A percentile compares a stretch with the other conserved stretches of the same genome.
These are phyloP conservation scores for Proales similis DNA, from an alignment of 1,140 invertebrate species.

Conservation along the genomic window DNA sequence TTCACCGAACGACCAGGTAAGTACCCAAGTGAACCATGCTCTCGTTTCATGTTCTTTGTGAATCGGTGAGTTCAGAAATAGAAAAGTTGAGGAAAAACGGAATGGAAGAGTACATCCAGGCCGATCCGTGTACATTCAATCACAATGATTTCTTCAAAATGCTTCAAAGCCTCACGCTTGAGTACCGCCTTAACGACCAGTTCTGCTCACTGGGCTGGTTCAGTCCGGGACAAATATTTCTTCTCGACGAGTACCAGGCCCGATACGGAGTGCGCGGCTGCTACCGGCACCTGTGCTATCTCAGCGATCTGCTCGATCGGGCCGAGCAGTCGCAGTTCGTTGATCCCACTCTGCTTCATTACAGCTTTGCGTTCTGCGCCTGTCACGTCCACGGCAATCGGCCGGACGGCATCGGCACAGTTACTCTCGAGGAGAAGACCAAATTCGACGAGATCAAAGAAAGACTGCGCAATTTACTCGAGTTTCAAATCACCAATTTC, in stretches of 20 bases:
- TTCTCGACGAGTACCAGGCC: conserved; percentile 95
- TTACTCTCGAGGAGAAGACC: conserved; percentile 92
- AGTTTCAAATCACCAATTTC: conserved; percentile 98
- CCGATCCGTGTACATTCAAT: conserved; percentile 91
- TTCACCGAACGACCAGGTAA: conserved; percentile 22
- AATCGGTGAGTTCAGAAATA: conserved; percentile 68
- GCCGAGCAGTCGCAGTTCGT: conserved; percentile 90
- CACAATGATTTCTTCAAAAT: conserved; percentile 83
- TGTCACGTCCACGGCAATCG: conserved; percentile 68
- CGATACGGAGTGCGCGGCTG: conserved; percentile 92
- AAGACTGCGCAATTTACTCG: conserved; percentile 76
- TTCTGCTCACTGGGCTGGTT: conserved; percentile 99
- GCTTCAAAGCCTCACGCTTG: conserved; percentile 81
- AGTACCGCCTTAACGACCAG: conserved; percentile 89
- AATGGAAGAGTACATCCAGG: conserved; percentile 97
- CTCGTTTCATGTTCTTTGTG: conserved; percentile 74
- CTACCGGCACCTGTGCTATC: conserved; percentile 86
- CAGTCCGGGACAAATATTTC: conserved; percentile 94
- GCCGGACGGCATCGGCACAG: conserved; percentile 63
- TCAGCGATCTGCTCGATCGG: conserved; percentile 87
- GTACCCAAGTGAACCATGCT: too few relatives aligned
- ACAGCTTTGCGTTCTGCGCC: conserved; percentile 96
- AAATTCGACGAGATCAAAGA: conserved; percentile 97
- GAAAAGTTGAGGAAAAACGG: conserved; percentile 71
- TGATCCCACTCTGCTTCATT: conserved; percentile 95